Percentiles rank a stretch among this genome's conserved stretches.
Evolutionary conservation across 2,888 invertebrate species (phyloP).

Genomic region (Cloeon dipterum): DNA sequence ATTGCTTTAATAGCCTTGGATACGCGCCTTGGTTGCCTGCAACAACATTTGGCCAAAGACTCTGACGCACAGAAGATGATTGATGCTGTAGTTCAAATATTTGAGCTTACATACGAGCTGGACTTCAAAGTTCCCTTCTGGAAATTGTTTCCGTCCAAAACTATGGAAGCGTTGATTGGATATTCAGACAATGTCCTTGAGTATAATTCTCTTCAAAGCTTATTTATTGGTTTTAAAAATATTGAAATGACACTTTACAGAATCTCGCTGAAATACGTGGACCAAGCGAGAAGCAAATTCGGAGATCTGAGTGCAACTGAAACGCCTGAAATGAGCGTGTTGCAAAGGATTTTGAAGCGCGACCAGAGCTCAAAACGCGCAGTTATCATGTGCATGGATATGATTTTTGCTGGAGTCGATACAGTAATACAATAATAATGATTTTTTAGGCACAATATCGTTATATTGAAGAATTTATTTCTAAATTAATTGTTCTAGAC

Average conservation of each 20-base stretch:
- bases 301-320: too few relatives aligned
- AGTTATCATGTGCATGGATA: conserved; percentile 39
- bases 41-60: conserved; percentile 12
- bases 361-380: conserved; percentile 23
- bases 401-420: conserved; percentile 45
- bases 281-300: too few relatives aligned
- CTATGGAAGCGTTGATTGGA: conserved; percentile 14
- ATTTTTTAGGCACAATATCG: too few relatives aligned
- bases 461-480: too few relatives aligned
- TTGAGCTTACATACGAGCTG: conserved; percentile 13
- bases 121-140: conserved; percentile 16
- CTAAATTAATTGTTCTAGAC: too few relatives aligned
- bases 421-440: too few relatives aligned
- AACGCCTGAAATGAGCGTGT: too few relatives aligned
- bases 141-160: conserved; percentile 14
- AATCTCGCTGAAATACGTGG: too few relatives aligned
- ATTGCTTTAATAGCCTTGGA: conserved; percentile 20
- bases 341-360: conserved; percentile 30
- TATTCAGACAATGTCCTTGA: conserved; percentile 19
- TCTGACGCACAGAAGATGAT: conserved; percentile 21
- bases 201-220: conserved; percentile 16
- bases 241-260: too few relatives aligned
- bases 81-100: conserved; percentile 13
- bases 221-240: too few relatives aligned
- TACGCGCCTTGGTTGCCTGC: conserved; percentile 20